Evolutionary conservation across 2,888 invertebrate genomes (phyloP).

Genomic region (Tolmerus cingulatus): DNA sequence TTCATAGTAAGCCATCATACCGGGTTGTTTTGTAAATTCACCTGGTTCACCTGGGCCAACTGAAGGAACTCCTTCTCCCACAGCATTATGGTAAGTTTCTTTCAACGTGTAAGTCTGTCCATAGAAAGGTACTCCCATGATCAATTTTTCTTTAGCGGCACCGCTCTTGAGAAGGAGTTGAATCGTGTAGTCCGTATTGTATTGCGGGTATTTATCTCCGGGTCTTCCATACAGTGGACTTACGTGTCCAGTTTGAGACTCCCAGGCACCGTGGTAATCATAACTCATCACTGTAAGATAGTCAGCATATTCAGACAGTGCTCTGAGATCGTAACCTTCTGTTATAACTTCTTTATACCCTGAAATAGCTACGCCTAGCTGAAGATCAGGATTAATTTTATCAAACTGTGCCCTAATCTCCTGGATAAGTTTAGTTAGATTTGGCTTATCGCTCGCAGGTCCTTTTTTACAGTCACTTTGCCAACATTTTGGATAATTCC

Average conservation of each 20-base stretch:
- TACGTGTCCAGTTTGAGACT: constrained; percentile 79
- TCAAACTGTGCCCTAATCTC: constrained; percentile 64
- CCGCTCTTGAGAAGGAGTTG: constrained; percentile 77
- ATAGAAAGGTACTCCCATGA: constrained; percentile 85
- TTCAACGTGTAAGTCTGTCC: constrained; percentile 83
- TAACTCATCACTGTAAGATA: constrained; percentile 88
- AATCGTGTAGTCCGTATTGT: constrained; percentile 83
- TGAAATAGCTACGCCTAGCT: constrained; percentile 83
- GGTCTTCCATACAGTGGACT: constrained; percentile 75
- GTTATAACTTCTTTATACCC: constrained; percentile 92
- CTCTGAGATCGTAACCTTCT: constrained; percentile 80
- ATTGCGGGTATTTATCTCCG: constrained; percentile 76
- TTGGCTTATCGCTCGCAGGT: constrained; percentile 77
- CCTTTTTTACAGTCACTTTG: constrained; percentile 88
- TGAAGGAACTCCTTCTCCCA: constrained; percentile 70
- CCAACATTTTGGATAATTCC: constrained; percentile 96
- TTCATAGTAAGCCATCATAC: constrained; percentile 88
- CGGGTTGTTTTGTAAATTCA: constrained; percentile 83
- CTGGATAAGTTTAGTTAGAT: constrained; percentile 78
- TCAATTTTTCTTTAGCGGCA: constrained; percentile 78
- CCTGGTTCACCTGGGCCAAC: constrained; percentile 81
- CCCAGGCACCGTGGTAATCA: constrained; percentile 92
- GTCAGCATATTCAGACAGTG: constrained; percentile 74
- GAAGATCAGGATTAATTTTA: constrained; percentile 65
- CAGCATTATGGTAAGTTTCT: constrained; percentile 56